Evolutionary conservation across 2,888 invertebrate species (phyloP), one percentile per base, ranked within the genome.

Genomic region (Drosophila anomalata): DNA sequence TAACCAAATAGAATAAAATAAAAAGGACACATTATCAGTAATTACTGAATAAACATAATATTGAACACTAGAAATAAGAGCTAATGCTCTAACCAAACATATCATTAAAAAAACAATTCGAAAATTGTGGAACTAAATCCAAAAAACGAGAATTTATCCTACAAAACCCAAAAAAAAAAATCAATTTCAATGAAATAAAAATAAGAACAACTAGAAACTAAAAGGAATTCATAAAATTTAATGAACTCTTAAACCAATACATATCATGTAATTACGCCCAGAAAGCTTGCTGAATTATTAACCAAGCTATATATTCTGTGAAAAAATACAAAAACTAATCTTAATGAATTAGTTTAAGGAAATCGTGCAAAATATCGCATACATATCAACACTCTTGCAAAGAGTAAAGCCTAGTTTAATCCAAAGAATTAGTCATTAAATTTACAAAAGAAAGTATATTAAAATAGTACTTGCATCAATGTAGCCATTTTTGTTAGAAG

Each of bases 331-430:
- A 54, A 29, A 31, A 14, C 2, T n/a, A n/a, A 58, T 36, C 39
- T 22, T 31, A 11, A 56, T 69, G 83, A 77, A 72, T 56, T 88
- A 88, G 80, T 72, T 41, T 79, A 77, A 73, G 72, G 31, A 42
- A 26, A 61, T 55, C 48, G 62, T 76, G 73, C 77, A 75, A 65
- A 71, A 75, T 78, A 88, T 88, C 88, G 78, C 83, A 89, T 87
- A 88, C 88, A 88, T 88, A 88, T 88, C 88, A 89, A 63, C 14
- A 47, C 85, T 87, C 89, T 89, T 85, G 41, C 68, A 85, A 88
- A 89, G 88, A 79, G 88, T 66, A 55, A 80, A 74, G 63, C 7
- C 67, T 76, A 72, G 72, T 17, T 20, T 42, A 69, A 73, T 80
- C 41, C 2, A 2, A 69, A 72, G 56, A 26, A 22, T 41, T 44